phyloP scores from a whole-genome alignment of 1,140 invertebrate species.

The Zaprionus africanus region DNA sequence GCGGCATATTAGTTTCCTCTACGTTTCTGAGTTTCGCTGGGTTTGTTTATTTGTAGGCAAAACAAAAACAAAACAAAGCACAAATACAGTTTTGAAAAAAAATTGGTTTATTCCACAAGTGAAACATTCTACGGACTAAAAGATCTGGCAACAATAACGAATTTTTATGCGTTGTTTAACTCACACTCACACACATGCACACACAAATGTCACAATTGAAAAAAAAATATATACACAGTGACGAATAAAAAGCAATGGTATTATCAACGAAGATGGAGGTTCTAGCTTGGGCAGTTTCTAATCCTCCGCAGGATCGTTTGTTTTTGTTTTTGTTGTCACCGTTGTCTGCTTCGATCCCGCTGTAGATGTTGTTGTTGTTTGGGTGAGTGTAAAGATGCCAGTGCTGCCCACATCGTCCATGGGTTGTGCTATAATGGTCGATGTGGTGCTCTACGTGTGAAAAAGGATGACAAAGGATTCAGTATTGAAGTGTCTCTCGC shows the following conservation, averaged over 20 bases:
- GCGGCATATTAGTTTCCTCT: slow-evolving; percentile 11
- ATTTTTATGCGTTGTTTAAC: slow-evolving; percentile 10
- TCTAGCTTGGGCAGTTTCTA: not conserved
- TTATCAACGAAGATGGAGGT: not conserved
- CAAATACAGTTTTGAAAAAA: not conserved
- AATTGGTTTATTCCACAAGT: slow-evolving; percentile 13
- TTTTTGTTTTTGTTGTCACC: slow-evolving; percentile 7
- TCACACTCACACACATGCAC: slow-evolving; percentile 1
- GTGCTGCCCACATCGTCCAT: slow-evolving; percentile 70
- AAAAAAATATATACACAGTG: slow-evolving; percentile 8
- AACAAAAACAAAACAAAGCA: not conserved
- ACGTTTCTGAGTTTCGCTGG: slow-evolving; percentile 11
- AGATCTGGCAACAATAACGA: slow-evolving; percentile 15
- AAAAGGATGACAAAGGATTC: not conserved
- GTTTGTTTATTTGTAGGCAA: slow-evolving; percentile 26
- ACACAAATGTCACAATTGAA: not conserved
- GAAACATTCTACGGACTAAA: slow-evolving; percentile 3
- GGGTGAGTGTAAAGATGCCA: slow-evolving; percentile 73
- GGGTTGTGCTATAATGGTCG: slow-evolving; percentile 79
- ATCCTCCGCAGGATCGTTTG: slow-evolving; percentile 22
- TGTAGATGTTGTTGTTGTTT: slow-evolving; percentile 54
- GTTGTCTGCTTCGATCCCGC: slow-evolving; percentile 35
- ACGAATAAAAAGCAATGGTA: not conserved
- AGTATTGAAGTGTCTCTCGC: not conserved
- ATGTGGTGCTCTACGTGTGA: slow-evolving; percentile 71